Evolutionary conservation across 2,113 vertebrate genomes (phyloP), one percentile per base, ranked within the genome.

Genomic region (Hirundichthys speculiger): DNA sequence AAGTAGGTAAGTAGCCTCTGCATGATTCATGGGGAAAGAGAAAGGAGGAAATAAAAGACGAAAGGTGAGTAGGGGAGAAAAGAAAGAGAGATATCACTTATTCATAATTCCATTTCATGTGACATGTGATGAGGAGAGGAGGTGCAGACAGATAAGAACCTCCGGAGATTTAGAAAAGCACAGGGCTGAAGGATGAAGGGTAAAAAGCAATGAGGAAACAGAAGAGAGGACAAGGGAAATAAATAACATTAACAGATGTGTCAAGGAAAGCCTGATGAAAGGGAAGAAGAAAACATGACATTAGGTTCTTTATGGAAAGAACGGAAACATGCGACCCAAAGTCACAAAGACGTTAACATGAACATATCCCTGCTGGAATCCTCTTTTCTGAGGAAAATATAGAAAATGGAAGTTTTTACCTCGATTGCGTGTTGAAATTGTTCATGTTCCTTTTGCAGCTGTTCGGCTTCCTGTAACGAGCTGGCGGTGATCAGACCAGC

Each of bases 371-470:
- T 14, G 2, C 4, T 15, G 40, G 13, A 41, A 16, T 16, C 16
- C 2, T 34, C 30, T 3, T 16, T 8, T 42, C 40, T 15, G 40
- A 42, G 13, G 41, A 27, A 21, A 8, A 4, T 48, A 1, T 2
- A 13, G 18, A 15, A 4, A 13, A n/a, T 5, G 11, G 11, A 15
- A 6, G 5, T 42, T 38, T 1, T 51, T 38, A 99, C 98, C 95
- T 99, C 98, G 43, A 99, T 99, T 43, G 98, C 98, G 21, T 99
- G 97, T 79, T 99, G 98, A 86, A 99, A 99, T 66, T 99, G 98
- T 68, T 99, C 98, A 0, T 99, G 98, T 27, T 99, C 97, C 70
- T 97, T 93, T 88, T 99, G 98, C 52, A 99, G 92, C 86, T 99
- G 98, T 20, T 99, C 98, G 0, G 98, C 98, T 74, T 99, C 98